Percentiles rank a stretch among this genome's conserved stretches.
These are phyloP conservation scores for Junonia oenone DNA, from an alignment of 2,888 invertebrate species.

Conservation along the genomic window DNA sequence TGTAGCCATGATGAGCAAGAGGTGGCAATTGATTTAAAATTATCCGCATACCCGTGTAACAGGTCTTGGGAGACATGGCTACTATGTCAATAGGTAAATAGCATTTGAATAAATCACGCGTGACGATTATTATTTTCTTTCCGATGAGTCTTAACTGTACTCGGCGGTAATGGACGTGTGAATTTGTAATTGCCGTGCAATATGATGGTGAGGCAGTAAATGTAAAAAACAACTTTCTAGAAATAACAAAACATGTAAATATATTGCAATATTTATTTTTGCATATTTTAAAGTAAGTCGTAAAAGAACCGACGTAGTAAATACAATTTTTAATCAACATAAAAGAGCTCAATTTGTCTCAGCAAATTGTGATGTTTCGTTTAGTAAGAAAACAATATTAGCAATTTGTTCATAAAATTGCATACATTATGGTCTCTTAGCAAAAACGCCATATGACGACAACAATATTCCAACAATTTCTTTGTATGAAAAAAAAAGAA, in stretches of 20 bases:
- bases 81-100: constrained; percentile 59
- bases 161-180: constrained; percentile 50
- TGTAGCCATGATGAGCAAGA: constrained; percentile 9
- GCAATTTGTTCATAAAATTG: background rate
- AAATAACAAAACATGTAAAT: constrained; percentile 25
- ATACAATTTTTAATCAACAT: constrained; percentile 6
- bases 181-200: constrained; percentile 54
- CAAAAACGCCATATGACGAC: background rate
- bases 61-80: constrained; percentile 42
- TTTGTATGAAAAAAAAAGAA: too few species aligned
- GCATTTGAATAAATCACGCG: constrained; percentile 58
- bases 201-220: constrained; percentile 15
- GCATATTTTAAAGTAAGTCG: constrained; percentile 15
- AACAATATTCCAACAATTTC: constrained; percentile 2
- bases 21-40: constrained; percentile 18
- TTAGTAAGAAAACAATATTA: background rate
- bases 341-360: constrained; percentile 5
- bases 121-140: constrained; percentile 49
- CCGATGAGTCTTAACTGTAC: constrained; percentile 65
- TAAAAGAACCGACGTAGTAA: constrained; percentile 21
- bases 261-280: constrained; percentile 24
- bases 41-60: constrained; percentile 6
- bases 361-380: constrained; percentile 9
- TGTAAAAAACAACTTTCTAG: constrained; percentile 27
- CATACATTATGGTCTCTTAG: background rate